Conservation (phyloP, 2,113 vertebrate species). For the Atrichornis clamosus region DNA sequence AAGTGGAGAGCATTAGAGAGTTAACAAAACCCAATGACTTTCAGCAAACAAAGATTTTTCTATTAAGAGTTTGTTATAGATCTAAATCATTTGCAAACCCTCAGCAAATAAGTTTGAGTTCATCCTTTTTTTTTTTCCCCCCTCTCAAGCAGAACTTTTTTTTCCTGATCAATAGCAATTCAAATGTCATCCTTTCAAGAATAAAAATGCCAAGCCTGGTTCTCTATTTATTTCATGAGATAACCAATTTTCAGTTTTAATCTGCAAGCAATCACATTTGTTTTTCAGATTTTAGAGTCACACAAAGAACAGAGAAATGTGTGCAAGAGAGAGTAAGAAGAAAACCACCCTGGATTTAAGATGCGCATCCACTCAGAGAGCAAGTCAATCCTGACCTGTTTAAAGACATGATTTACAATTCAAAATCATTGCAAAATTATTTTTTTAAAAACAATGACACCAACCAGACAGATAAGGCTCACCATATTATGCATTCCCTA, state of each 20-base stretch:
- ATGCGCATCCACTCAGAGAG: neutral
- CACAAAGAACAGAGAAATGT: neutral
- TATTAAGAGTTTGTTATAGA: neutral
- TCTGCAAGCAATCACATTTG: conserved; percentile 7
- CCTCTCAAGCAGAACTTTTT: neutral
- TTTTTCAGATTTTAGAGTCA: conserved; percentile 34
- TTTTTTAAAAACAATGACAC: conserved; percentile 58
- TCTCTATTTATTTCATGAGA: conserved; percentile 44
- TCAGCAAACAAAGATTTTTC: neutral
- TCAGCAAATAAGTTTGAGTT: conserved; percentile 1
- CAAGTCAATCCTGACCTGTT: conserved; percentile 72
- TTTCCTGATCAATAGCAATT: conserved; percentile 62
- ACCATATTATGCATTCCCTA: neutral
- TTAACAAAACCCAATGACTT: neutral
- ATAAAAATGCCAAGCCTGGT: neutral
- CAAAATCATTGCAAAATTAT: conserved; percentile 73
- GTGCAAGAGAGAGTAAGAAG: neutral
- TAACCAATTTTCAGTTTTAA: conserved; percentile 55
- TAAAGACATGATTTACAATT: conserved; percentile 77
- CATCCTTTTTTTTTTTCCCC: neutral
- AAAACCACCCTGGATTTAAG: neutral
- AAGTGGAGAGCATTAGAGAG: neutral
- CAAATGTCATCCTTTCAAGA: conserved; percentile 63
- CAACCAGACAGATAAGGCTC: neutral
- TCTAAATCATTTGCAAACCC: conserved; percentile 16